A percentile compares a stretch with the other conserved stretches of the same genome.
phyloP scores from a whole-genome alignment of 1,140 invertebrate species.

The Drosophila ohnishii region DNA sequence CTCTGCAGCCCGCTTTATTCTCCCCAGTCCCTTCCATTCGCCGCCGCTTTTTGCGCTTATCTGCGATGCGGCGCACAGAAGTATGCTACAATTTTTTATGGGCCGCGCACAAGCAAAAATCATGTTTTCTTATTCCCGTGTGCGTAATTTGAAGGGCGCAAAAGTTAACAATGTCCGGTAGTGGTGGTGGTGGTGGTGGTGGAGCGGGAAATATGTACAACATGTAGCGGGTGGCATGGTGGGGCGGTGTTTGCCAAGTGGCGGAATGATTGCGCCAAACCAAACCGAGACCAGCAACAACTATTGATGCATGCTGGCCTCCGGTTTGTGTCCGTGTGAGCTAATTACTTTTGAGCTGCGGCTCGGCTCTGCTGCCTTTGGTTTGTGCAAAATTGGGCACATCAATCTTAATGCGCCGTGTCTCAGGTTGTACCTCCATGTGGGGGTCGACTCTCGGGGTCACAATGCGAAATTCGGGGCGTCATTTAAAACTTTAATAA shows the following conservation, averaged over 20 bases:
- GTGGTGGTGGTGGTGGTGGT: background rate
- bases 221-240: background rate
- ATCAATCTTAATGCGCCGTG: conserved; percentile 75
- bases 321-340: conserved; percentile 22
- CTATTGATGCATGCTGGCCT: conserved; percentile 63
- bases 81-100: conserved; percentile 80
- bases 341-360: conserved; percentile 74
- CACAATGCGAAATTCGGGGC: conserved; percentile 76
- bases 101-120: conserved; percentile 78
- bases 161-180: conserved; percentile 59
- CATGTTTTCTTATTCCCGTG: conserved; percentile 81
- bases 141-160: conserved; percentile 75
- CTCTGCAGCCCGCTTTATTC: background rate
- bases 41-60: conserved; percentile 34
- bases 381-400: conserved; percentile 61
- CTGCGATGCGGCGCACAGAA: conserved; percentile 66
- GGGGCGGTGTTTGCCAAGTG: conserved; percentile 4
- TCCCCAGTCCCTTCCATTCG: background rate
- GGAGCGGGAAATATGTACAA: background rate
- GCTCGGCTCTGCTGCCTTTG: conserved; percentile 19
- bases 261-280: conserved; percentile 26
- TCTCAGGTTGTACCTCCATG: conserved; percentile 58
- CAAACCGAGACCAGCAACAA: conserved; percentile 29
- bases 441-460: conserved; percentile 25
- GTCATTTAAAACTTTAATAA: conserved; percentile 81